A percentile compares a stretch with the other conserved stretches of the same genome.
phyloP scores from a whole-genome alignment of 2,888 invertebrate genomes.

The Ectemnius continuus region DNA sequence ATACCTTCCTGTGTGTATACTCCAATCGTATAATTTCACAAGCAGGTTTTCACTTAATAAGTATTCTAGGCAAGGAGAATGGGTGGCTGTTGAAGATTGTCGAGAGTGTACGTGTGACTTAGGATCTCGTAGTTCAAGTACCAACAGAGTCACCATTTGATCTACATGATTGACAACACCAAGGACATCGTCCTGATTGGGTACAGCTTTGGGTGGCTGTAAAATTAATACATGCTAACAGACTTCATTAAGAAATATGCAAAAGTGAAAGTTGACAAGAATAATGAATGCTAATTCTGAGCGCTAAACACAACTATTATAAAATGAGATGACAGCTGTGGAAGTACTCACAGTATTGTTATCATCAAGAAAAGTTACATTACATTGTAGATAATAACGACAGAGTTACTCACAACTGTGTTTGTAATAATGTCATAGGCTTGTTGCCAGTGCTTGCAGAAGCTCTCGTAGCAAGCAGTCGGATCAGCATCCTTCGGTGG shows the following conservation, averaged over 20 bases:
- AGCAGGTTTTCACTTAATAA: constrained; percentile 91
- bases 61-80: constrained; percentile 88
- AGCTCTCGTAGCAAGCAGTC: constrained; percentile 94
- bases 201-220: constrained; percentile 79
- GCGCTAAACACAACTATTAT: too few relatives aligned
- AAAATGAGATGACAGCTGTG: too few relatives aligned
- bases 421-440: constrained; percentile 90
- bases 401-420: constrained; percentile 80
- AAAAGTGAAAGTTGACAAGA: too few relatives aligned
- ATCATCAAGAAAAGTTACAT: too few relatives aligned
- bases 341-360: too few relatives aligned
- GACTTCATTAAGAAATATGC: too few relatives aligned
- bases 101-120: constrained; percentile 72
- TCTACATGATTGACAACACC: constrained; percentile 95
- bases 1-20: constrained; percentile 88
- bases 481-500: constrained; percentile 88
- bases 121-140: constrained; percentile 88
- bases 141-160: constrained; percentile 91
- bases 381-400: too few relatives aligned
- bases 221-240: neutral
- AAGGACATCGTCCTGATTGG: constrained; percentile 91
- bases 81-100: constrained; percentile 78
- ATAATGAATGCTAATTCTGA: too few relatives aligned
- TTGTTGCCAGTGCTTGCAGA: constrained; percentile 96
- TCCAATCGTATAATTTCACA: constrained; percentile 93